These are phyloP conservation scores for Ormyrus labotus DNA, from an alignment of 2,888 invertebrate genomes.

Conservation along the genomic window DNA sequence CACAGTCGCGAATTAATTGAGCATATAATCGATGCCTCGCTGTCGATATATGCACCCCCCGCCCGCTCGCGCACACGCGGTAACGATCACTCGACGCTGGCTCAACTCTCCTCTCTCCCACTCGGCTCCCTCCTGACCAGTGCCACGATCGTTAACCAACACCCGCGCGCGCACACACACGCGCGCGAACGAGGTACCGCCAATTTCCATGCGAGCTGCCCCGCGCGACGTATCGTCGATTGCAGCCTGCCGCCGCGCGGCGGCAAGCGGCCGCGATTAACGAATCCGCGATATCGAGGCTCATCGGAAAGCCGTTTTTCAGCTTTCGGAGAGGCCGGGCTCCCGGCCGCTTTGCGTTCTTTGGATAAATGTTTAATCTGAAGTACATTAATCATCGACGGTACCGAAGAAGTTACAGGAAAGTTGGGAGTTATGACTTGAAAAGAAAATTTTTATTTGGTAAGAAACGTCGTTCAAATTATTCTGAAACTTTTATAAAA, in stretches of 20 bases:
- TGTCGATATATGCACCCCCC: constrained; percentile 65
- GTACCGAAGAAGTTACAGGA: too few species aligned
- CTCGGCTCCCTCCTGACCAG: constrained; percentile 55
- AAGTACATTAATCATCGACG: too few species aligned
- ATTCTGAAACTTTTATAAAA: too few species aligned
- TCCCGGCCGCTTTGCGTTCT: too few species aligned
- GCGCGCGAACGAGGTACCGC: constrained; percentile 58
- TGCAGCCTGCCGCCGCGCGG: constrained; percentile 39
- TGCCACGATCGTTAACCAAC: constrained; percentile 65
- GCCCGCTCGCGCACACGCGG: constrained; percentile 59
- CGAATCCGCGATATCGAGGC: constrained; percentile 9
- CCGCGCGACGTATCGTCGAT: constrained; percentile 59
- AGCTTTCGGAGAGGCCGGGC: too few species aligned
- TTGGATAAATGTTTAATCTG: too few species aligned
- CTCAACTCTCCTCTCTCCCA: constrained; percentile 51
- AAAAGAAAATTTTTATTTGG: too few species aligned
- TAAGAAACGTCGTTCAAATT: too few species aligned
- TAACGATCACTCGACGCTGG: constrained; percentile 63
- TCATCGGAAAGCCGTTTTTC: background rate
- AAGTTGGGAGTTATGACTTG: too few species aligned
- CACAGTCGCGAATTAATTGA: constrained; percentile 74
- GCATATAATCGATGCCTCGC: constrained; percentile 74
- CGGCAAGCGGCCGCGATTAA: constrained; percentile 24
- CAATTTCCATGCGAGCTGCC: constrained; percentile 66
- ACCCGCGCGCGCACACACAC: constrained; percentile 36